Conservation (phyloP, 2,797 vertebrate species). For the Echiichthys vipera region DNA sequence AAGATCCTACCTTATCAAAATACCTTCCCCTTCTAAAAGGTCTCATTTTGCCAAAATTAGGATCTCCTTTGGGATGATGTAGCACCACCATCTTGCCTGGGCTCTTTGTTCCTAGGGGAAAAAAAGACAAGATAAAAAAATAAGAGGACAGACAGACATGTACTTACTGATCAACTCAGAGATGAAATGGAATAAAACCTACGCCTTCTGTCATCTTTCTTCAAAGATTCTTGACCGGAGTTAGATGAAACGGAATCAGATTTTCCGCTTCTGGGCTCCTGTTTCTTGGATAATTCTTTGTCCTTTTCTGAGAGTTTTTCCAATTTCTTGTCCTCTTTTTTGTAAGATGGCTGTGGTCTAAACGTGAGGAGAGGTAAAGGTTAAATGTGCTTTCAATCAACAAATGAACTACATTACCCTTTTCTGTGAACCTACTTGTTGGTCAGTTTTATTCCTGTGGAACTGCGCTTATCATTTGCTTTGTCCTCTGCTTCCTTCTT, state of each 20-base stretch:
- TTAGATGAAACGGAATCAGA: constrained; percentile 84
- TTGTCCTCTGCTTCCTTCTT: constrained; percentile 96
- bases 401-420: not conserved
- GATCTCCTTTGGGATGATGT: constrained; percentile 89
- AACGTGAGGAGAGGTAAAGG: not conserved
- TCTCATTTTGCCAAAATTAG: constrained; percentile 84
- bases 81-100: constrained; percentile 88
- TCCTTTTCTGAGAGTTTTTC: constrained; percentile 95
- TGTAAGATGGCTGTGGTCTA: constrained; percentile 87
- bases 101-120: constrained; percentile 89
- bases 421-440: constrained; percentile 81
- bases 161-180: not conserved
- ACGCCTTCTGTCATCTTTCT: constrained; percentile 96
- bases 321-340: constrained; percentile 96
- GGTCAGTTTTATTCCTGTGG: constrained; percentile 83
- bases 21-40: constrained; percentile 89
- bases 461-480: constrained; percentile 88
- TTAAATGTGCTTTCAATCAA: not conserved
- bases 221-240: constrained; percentile 84
- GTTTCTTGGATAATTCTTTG: constrained; percentile 91
- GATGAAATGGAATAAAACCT: constrained; percentile 67
- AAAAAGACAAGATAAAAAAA: not conserved
- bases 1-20: constrained; percentile 91
- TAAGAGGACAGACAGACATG: not conserved
- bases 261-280: constrained; percentile 89